Evolutionary conservation across 2,797 vertebrate genomes (phyloP).

Genomic region (Malurus splendens): DNA sequence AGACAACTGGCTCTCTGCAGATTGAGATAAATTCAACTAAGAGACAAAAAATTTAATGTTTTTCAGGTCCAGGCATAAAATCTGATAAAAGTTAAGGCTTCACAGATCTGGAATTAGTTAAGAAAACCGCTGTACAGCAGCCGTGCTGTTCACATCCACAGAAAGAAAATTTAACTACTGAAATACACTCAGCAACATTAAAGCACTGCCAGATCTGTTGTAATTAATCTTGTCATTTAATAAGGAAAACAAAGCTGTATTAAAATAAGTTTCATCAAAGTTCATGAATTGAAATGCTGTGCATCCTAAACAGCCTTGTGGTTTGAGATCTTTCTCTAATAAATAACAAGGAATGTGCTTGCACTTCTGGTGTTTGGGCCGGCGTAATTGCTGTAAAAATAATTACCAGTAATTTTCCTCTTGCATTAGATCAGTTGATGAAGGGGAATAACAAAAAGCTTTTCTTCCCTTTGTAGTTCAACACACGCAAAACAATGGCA

Average conservation of each 20-base stretch:
- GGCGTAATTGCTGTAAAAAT: constrained; percentile 53
- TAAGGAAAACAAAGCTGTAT: constrained; percentile 37
- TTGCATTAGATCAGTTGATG: constrained; percentile 58
- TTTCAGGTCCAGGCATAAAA: not conserved
- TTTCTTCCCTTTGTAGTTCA: constrained; percentile 53
- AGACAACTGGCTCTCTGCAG: not conserved
- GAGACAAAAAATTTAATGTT: not conserved
- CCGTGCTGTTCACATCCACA: not conserved
- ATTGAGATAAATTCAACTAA: not conserved
- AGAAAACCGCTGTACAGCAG: not conserved
- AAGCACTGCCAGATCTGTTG: not conserved
- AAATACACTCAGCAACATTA: constrained; percentile 26
- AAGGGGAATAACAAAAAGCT: constrained; percentile 57
- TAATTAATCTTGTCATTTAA: constrained; percentile 48
- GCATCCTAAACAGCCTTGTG: constrained; percentile 37
- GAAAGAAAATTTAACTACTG: not conserved
- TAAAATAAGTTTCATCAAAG: constrained; percentile 58
- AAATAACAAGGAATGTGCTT: constrained; percentile 54
- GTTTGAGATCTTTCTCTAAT: constrained; percentile 39
- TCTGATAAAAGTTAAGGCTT: constrained; percentile 6
- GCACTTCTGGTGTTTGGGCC: constrained; percentile 42
- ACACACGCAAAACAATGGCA: constrained; percentile 46
- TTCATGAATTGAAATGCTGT: constrained; percentile 24
- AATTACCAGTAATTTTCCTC: constrained; percentile 67
- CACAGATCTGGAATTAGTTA: not conserved